Conservation (phyloP, 1,140 invertebrate species). For the Listronotus oregonensis region DNA sequence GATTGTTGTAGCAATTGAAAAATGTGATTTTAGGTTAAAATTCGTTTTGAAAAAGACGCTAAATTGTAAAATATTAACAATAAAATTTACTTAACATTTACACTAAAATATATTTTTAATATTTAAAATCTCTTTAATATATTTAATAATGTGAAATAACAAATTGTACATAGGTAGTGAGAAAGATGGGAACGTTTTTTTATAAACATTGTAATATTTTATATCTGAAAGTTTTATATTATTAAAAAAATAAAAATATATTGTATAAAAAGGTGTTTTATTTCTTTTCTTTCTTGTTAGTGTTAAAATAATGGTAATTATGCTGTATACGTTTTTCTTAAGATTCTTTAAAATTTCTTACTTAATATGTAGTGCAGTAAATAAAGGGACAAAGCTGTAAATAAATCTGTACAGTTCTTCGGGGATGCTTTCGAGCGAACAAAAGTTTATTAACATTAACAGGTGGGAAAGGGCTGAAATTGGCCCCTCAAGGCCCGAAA, state of each 20-base stretch:
- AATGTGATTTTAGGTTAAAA: constrained; percentile 31
- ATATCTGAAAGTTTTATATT: constrained; percentile 28
- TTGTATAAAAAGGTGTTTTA: not conserved
- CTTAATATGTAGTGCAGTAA: no score
- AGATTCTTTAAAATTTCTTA: no score
- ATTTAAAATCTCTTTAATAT: constrained; percentile 19
- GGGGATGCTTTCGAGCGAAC: no score
- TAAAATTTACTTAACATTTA: constrained; percentile 17
- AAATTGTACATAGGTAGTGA: not conserved
- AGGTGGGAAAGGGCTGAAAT: no score
- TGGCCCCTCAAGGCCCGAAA: no score
- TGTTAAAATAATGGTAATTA: no score
- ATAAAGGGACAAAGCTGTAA: no score
- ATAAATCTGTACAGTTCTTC: no score
- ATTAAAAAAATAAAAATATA: constrained; percentile 17
- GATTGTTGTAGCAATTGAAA: constrained; percentile 16
- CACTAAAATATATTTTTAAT: constrained; percentile 28
- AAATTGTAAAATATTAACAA: constrained; percentile 5
- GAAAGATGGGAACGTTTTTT: constrained; percentile 10
- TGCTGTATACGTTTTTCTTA: no score
- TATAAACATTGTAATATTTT: constrained; percentile 35
- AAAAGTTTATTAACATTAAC: no score
- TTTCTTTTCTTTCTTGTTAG: not conserved
- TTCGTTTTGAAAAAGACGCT: constrained; percentile 18
- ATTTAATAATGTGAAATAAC: constrained; percentile 2